Evolutionary conservation across 2,888 invertebrate genomes (phyloP).

Genomic region (Amiota communis): DNA sequence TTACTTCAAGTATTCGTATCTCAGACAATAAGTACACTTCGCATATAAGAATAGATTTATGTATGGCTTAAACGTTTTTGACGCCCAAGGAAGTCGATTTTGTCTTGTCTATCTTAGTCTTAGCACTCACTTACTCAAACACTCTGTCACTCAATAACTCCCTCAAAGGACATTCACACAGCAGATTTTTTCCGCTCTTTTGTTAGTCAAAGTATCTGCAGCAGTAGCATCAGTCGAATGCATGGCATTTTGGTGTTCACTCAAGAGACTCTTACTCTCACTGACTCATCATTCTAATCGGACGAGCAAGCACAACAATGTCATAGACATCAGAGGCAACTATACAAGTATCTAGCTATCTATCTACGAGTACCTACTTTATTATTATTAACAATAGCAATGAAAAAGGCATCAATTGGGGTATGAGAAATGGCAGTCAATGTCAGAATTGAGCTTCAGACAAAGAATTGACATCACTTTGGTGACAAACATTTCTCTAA

Average conservation of each 20-base stretch:
- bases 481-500: conserved; percentile 4
- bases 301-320: no score
- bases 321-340: no score
- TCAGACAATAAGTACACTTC: neutral
- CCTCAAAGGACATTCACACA: conserved; percentile 17
- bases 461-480: neutral
- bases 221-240: no score
- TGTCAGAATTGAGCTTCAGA: neutral
- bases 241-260: no score
- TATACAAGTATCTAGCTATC: neutral
- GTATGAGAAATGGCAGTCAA: neutral
- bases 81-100: neutral
- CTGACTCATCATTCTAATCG: no score
- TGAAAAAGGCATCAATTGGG: neutral
- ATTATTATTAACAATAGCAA: conserved; percentile 16
- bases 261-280: no score
- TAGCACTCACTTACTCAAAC: no score
- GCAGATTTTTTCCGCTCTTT: neutral
- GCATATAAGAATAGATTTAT: neutral
- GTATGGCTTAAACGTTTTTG: conserved; percentile 8
- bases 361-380: neutral
- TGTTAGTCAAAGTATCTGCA: no score
- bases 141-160: neutral
- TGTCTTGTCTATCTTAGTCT: neutral
- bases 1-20: neutral